phyloP scores from a whole-genome alignment of 2,113 vertebrate genomes.

The Coptodon rendalli region DNA sequence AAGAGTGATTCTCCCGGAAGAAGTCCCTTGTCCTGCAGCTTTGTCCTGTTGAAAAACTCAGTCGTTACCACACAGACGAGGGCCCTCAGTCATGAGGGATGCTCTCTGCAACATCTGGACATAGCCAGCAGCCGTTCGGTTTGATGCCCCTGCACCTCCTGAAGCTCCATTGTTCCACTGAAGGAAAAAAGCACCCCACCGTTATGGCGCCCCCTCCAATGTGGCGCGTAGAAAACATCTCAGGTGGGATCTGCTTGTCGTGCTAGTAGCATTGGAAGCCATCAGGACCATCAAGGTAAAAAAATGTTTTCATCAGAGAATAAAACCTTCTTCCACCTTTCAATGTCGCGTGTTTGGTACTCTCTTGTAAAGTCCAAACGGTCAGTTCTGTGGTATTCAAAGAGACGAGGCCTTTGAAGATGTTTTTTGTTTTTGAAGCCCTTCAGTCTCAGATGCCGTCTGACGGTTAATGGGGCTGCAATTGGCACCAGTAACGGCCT shows the following conservation, averaged over 20 bases:
- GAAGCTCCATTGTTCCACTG: background rate
- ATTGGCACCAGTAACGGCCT: background rate
- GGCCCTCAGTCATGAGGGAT: background rate
- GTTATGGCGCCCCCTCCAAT: background rate
- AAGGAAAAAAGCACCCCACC: background rate
- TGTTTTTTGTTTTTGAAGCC: background rate
- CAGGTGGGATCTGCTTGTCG: background rate
- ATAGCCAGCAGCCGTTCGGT: background rate
- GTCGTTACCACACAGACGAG: background rate
- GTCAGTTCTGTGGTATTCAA: background rate
- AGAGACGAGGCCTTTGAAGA: background rate
- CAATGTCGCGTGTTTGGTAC: background rate
- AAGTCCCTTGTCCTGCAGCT: background rate
- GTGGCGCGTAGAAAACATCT: fast-evolving
- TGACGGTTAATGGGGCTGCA: background rate
- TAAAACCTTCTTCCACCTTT: background rate
- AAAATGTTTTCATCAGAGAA: background rate
- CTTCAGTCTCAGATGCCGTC: background rate
- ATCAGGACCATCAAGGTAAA: background rate
- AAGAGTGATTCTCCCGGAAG: background rate
- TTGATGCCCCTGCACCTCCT: background rate
- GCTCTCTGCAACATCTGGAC: background rate
- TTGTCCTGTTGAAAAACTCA: background rate
- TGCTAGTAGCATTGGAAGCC: background rate
- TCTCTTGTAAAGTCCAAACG: background rate